Evolutionary conservation across 1,140 invertebrate species (phyloP).

Genomic region (Trichogramma pretiosum): DNA sequence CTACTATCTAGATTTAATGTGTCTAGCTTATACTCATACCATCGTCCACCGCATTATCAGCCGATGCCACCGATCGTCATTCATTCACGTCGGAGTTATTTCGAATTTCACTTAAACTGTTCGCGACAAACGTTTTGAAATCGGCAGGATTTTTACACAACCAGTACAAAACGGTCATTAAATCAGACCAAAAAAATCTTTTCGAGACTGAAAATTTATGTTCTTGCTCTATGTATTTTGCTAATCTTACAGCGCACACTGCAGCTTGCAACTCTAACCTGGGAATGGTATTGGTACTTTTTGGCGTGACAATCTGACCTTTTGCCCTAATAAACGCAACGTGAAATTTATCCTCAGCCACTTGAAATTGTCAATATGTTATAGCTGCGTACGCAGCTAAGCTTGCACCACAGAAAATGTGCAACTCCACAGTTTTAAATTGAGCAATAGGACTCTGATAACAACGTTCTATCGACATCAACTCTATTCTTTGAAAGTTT

Average conservation of each 20-base stretch:
- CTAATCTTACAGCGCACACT: background rate
- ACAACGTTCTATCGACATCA: background rate
- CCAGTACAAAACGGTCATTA: background rate
- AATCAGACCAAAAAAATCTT: slow-evolving; percentile 1
- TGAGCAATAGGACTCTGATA: background rate
- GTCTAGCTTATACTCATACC: too few species aligned
- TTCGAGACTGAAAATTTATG: background rate
- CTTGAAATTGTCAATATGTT: background rate
- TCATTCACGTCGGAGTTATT: too few species aligned
- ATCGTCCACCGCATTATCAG: too few species aligned
- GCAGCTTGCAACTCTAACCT: background rate
- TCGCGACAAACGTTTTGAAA: too few species aligned
- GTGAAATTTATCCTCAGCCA: background rate
- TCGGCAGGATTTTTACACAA: slow-evolving; percentile 1
- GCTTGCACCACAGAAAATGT: slow-evolving; percentile 1
- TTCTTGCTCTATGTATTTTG: background rate
- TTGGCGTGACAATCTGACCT: background rate
- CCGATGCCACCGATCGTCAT: too few species aligned
- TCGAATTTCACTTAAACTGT: too few species aligned
- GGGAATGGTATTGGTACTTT: background rate
- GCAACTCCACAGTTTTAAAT: background rate
- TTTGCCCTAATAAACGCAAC: background rate
- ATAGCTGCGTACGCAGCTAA: background rate
- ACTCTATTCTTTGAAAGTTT: background rate
- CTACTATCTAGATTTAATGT: too few species aligned